These are phyloP conservation scores for Apostichopus japonicus DNA, from an alignment of 35 echinoderm and acorn worm genomes.

Conservation along the genomic window DNA sequence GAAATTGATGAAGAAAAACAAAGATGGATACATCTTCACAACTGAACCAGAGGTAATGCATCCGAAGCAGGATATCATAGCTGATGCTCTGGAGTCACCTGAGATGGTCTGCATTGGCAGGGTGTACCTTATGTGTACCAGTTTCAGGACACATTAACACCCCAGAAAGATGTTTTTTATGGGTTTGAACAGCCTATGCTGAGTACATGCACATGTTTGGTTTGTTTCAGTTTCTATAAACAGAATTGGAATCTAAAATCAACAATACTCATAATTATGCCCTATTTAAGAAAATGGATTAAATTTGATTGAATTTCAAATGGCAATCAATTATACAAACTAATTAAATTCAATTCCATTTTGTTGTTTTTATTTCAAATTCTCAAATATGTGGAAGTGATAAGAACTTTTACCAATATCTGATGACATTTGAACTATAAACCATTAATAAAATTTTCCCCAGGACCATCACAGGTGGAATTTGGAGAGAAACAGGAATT, in stretches of 20 bases:
- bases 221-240: too few species aligned
- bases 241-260: too few species aligned
- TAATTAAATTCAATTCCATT: too few species aligned
- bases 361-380: not conserved
- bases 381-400: too few species aligned
- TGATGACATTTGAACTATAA: too few species aligned
- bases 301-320: not conserved
- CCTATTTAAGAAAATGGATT: not conserved
- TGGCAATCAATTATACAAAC: not conserved
- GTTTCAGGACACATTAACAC: slow-evolving; percentile 29
- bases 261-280: not conserved
- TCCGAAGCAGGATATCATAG: slow-evolving; percentile 20
- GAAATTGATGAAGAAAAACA: slow-evolving; percentile 44
- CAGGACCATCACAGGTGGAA: slow-evolving; percentile 2
- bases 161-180: not conserved
- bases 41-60: slow-evolving; percentile 37
- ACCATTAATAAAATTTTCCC: too few species aligned
- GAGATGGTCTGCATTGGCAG: slow-evolving; percentile 27
- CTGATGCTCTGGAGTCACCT: slow-evolving; percentile 12
- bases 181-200: not conserved
- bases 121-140: slow-evolving; percentile 27
- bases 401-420: too few species aligned
- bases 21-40: slow-evolving; percentile 42
- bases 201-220: too few species aligned
- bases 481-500: not conserved